Evolutionary conservation across 1,140 invertebrate genomes (phyloP), one percentile per base, ranked within the genome.

Genomic region (Maniola jurtina): DNA sequence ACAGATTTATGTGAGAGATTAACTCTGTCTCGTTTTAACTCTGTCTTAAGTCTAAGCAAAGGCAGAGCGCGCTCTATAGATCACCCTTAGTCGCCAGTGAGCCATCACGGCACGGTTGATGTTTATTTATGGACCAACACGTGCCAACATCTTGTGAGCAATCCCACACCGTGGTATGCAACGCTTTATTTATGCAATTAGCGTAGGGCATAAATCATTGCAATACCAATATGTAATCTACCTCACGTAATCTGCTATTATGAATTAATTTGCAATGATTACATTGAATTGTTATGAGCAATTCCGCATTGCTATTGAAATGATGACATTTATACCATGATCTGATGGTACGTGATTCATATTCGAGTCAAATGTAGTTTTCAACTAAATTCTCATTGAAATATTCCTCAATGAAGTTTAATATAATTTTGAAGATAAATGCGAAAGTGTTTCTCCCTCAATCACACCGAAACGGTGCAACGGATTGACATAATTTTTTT

Each of bases 201-300:
- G 42, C 13, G 42, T 45, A 45, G 5, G 9, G 42, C 42, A 45
- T 45, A 45, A 45, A 45, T 45, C 42, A 45, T 25, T 25, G 25
- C 42, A 45, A 45, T 45, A 45, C 13, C 13, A 45, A 45, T 45
- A n/a, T n/a, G 9, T 45, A 45, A 45, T 45, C 13, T 45, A 45
- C 13, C 42, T 6, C 42, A 45, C 42, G 13, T 45, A 13, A n/a
- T 45, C 9, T 45, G 42, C 13, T 45, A 45, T 45, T 45, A 45
- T 45, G 42, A 45, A 45, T 45, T 45, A 45, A 45, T 45, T 45
- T 45, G 42, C 42, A 45, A 9, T 45, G 9, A 45, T 45, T 45
- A 45, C 9, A 13, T 45, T 45, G 5, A 45, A 45, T 45, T n/a
- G 38, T 11, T 1, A 40, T 45, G 13, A 9, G 42, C 42, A 45